Evolutionary conservation across 2,797 vertebrate species (phyloP).

Genomic region (Siniperca obscura): DNA sequence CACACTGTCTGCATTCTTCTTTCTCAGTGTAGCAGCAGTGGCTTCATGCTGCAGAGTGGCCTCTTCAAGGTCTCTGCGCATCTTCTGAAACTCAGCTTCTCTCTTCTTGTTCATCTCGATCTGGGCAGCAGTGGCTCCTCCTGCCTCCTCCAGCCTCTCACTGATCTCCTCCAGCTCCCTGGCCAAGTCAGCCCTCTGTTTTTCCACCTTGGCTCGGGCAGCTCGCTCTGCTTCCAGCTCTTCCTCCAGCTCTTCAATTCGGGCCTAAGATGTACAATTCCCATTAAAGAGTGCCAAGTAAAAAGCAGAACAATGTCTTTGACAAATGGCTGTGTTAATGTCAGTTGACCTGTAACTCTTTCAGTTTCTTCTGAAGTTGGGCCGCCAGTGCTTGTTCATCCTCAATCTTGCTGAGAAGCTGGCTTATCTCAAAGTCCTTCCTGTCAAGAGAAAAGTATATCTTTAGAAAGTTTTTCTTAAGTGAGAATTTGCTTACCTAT

Average conservation of each 20-base stretch:
- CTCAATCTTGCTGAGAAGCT: conserved; percentile 86
- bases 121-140: conserved; percentile 86
- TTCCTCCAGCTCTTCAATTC: conserved; percentile 91
- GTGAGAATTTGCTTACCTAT: too few relatives aligned
- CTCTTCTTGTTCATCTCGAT: conserved; percentile 91
- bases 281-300: background rate
- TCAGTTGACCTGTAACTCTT: conserved; percentile 84
- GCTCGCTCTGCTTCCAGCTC: conserved; percentile 89
- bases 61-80: conserved; percentile 88
- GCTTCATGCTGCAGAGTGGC: conserved; percentile 90
- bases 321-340: background rate
- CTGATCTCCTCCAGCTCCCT: conserved; percentile 91
- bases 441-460: too few relatives aligned
- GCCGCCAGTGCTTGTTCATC: conserved; percentile 87
- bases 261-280: conserved; percentile 68
- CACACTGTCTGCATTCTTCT: conserved; percentile 88
- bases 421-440: conserved; percentile 86
- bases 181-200: conserved; percentile 86
- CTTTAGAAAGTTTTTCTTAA: too few relatives aligned
- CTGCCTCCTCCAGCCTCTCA: conserved; percentile 87
- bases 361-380: conserved; percentile 87
- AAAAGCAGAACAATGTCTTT: background rate
- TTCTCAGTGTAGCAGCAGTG: conserved; percentile 81
- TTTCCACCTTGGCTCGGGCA: conserved; percentile 90
- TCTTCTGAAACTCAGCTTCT: conserved; percentile 89